These are phyloP conservation scores for Apamea anceps DNA, from an alignment of 2,888 invertebrate genomes.

Conservation along the genomic window DNA sequence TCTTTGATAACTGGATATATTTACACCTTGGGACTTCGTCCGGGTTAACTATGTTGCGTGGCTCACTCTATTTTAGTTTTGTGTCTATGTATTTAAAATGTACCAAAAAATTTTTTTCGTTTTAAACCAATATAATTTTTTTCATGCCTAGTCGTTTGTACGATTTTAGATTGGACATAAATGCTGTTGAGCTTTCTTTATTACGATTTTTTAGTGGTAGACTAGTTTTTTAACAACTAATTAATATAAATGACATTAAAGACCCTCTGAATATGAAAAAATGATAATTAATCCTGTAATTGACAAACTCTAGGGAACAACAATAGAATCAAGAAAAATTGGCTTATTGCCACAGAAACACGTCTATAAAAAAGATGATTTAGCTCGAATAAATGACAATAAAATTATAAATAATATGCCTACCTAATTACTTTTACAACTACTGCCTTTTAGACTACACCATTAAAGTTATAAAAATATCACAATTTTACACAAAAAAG, in stretches of 20 bases:
- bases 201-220: background rate
- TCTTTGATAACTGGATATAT: conserved; percentile 31
- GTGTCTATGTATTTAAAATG: background rate
- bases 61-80: background rate
- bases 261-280: background rate
- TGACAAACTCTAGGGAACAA: background rate
- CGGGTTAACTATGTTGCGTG: no score
- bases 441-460: no score
- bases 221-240: background rate
- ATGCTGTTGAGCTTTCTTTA: background rate
- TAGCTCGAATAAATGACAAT: background rate
- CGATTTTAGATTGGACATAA: background rate
- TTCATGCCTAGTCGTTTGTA: background rate
- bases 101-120: background rate
- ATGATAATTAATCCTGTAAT: background rate
- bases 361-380: background rate
- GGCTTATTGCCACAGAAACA: background rate
- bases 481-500: background rate
- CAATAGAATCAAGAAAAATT: background rate
- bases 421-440: background rate
- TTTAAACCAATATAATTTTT: background rate
- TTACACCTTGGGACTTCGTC: conserved; percentile 1
- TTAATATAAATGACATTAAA: background rate
- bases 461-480: background rate
- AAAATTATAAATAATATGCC: background rate